Evolutionary conservation across 2,888 invertebrate species (phyloP).

Genomic region (Andrena chrysosceles): DNA sequence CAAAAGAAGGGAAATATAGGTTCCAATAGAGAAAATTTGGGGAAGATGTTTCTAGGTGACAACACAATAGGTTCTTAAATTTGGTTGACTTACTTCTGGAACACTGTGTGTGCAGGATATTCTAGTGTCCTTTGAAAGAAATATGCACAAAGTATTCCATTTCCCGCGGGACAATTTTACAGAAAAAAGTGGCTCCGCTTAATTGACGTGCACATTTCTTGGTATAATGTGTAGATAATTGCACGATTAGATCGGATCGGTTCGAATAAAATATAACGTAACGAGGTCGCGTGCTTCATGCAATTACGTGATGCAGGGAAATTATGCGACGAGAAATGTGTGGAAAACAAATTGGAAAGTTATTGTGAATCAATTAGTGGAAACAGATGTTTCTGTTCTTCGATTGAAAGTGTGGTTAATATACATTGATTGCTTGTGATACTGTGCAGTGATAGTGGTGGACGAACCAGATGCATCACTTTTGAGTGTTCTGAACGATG

Average conservation of each 20-base stretch:
- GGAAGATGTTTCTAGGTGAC: too few relatives aligned
- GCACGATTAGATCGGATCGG: constrained; percentile 46
- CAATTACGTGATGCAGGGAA: neutral
- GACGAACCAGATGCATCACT: constrained; percentile 77
- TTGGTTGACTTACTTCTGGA: too few relatives aligned
- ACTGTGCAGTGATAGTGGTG: constrained; percentile 77
- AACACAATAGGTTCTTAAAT: too few relatives aligned
- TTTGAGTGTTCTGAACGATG: constrained; percentile 73
- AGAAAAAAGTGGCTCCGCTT: too few relatives aligned
- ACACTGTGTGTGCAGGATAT: neutral
- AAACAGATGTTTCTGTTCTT: too few relatives aligned
- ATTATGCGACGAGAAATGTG: neutral
- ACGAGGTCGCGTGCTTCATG: constrained; percentile 10
- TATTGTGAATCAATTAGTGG: too few relatives aligned
- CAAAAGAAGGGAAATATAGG: too few relatives aligned
- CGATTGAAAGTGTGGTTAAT: too few relatives aligned
- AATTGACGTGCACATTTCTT: constrained; percentile 12
- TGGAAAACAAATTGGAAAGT: too few relatives aligned
- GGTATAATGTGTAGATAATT: constrained; percentile 19
- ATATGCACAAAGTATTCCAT: neutral
- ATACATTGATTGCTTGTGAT: neutral
- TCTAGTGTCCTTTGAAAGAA: neutral
- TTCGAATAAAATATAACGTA: neutral
- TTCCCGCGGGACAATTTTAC: neutral
- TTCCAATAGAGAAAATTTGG: too few relatives aligned